phyloP scores from a whole-genome alignment of 2,797 vertebrate species.

The Myotis vivesi region DNA sequence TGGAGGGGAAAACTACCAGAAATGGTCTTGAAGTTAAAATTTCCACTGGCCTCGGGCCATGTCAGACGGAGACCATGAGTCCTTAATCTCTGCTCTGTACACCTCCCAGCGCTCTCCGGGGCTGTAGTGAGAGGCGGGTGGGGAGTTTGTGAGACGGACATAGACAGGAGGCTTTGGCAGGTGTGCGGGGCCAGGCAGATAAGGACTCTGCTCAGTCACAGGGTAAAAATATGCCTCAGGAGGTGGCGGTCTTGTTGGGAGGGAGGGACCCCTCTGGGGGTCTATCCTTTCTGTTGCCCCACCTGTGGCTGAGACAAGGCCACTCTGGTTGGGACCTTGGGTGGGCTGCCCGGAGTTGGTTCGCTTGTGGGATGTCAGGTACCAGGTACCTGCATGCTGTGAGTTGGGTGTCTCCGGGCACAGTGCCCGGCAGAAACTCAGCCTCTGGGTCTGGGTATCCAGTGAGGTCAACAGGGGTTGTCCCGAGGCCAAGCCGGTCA shows the following conservation, averaged over 20 bases:
- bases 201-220: neutral
- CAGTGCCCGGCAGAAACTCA: neutral
- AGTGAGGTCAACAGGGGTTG: neutral
- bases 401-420: neutral
- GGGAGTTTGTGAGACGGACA: neutral
- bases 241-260: neutral
- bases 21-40: conserved; percentile 54
- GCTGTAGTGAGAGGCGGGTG: neutral
- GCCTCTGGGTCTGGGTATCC: neutral
- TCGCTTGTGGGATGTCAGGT: fast-evolving
- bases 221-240: neutral
- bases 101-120: fast-evolving
- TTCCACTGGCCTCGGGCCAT: neutral
- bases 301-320: neutral
- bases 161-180: neutral
- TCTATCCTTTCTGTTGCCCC: neutral
- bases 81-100: neutral
- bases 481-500: neutral
- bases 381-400: fast-evolving
- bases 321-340: neutral
- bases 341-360: neutral
- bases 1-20: neutral
- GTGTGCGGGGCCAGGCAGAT: neutral
- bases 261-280: neutral
- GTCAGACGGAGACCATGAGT: neutral